Conservation (phyloP, 2,888 invertebrate genomes). For the Boloria selene region DNA sequence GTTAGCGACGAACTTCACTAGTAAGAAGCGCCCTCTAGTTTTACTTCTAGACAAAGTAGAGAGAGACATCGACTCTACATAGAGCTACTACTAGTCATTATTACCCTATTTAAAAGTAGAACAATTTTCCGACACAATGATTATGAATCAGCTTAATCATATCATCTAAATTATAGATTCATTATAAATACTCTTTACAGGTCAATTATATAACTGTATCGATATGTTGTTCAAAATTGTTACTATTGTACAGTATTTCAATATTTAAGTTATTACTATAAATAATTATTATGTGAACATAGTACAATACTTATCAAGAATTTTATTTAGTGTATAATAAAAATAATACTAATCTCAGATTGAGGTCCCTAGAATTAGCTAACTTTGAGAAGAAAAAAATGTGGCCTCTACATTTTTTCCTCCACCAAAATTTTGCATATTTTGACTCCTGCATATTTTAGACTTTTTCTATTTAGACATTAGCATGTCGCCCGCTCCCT, state of each 20-base stretch:
- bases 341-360: no score
- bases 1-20: conserved; percentile 26
- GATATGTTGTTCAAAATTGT: not conserved
- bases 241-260: not conserved
- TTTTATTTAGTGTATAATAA: no score
- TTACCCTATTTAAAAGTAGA: conserved; percentile 7
- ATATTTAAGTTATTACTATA: no score
- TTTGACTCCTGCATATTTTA: no score
- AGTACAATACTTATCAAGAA: no score
- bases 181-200: conserved; percentile 1
- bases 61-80: conserved; percentile 13
- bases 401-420: no score
- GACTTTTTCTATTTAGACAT: no score
- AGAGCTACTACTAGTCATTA: conserved; percentile 12
- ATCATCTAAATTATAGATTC: not conserved
- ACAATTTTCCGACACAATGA: not conserved
- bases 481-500: no score
- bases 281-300: no score
- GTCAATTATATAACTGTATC: not conserved
- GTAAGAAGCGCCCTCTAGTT: conserved; percentile 20
- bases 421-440: no score
- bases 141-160: conserved; percentile 2
- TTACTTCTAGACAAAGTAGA: not conserved
- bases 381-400: no score
- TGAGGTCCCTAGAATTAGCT: no score